phyloP scores from a whole-genome alignment of 2,797 vertebrate genomes.

The Silurus lanzhouensis region DNA sequence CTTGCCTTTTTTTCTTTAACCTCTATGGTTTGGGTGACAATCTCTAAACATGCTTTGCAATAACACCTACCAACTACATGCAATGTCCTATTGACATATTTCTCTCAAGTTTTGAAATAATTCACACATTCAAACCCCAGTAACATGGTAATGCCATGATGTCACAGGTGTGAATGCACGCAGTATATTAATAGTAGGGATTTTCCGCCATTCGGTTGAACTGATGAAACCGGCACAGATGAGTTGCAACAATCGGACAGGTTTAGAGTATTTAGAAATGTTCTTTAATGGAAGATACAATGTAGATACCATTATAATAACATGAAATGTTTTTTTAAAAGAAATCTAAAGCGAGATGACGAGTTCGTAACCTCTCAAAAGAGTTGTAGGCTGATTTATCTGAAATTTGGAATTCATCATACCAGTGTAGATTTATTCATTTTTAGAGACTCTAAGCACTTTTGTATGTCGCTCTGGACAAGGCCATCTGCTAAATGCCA shows the following conservation, averaged over 20 bases:
- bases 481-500: too few species aligned
- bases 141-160: neutral
- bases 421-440: too few species aligned
- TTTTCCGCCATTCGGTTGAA: neutral
- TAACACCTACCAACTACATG: too few species aligned
- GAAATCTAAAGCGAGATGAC: neutral
- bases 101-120: neutral
- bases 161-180: slow-evolving; percentile 1
- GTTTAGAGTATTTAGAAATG: neutral
- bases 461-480: too few species aligned
- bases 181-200: slow-evolving; percentile 8
- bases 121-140: neutral
- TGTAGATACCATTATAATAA: neutral
- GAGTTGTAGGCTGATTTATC: too few species aligned
- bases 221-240: neutral
- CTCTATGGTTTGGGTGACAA: neutral
- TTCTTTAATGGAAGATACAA: neutral
- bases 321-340: neutral
- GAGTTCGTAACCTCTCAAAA: too few species aligned
- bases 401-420: too few species aligned
- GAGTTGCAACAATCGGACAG: neutral
- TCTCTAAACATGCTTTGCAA: neutral
- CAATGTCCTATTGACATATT: neutral
- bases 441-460: too few species aligned
- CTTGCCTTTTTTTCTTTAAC: too few species aligned